Base-by-base conservation (phyloP, 1,140 invertebrate species). In the Daktulosphaira vitifoliae region DNA sequence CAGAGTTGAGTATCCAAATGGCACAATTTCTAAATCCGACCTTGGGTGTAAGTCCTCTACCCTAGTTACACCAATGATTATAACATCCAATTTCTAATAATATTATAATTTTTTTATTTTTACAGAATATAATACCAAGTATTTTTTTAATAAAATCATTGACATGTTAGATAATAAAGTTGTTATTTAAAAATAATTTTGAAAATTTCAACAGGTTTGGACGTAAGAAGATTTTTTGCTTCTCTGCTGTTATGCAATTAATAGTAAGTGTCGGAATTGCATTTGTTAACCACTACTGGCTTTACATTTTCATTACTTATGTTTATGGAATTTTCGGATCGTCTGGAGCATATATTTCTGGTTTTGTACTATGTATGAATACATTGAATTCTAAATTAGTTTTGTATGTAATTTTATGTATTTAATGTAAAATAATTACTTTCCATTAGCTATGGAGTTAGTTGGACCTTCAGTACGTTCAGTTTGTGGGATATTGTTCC, bases 311-410 rank as follows among this genome's bases (percentile, higher is more conserved):
- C 0, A 71, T 89, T 0, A 74, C 84, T 51, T 91, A 86, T 72
- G 71, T 89, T 1, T 84, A 89, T 68, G 90, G 88, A 11, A 82
- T 90, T 54, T 87, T 89, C 49, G 87, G 86, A n/a, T 88, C 85
- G 1, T 86, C 88, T 4, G 89, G 89, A 1, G 81, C 87, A 11
- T 91, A 90, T 69, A 88, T 91, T 52, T 85, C 88, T 11, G 86
- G 84, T 2, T 92, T 92, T 73, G 89, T 92, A 1, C 72, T 92
- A 11, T 86, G 78, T 80, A 71, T 75, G 72, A 71, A 9, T 16
- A 9, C 22, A 7, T 13, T 44, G 16, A 16, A 11, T 44, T 29
- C 4, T 6, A 20, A 48, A 42, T 42, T 15, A 6, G 38, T 48
- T 48, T 13, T 56, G 15, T 25, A 33, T 39, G 8, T 9, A 54